These are phyloP conservation scores for Yponomeuta malinellus DNA, from an alignment of 2,888 invertebrate species.

Conservation along the genomic window DNA sequence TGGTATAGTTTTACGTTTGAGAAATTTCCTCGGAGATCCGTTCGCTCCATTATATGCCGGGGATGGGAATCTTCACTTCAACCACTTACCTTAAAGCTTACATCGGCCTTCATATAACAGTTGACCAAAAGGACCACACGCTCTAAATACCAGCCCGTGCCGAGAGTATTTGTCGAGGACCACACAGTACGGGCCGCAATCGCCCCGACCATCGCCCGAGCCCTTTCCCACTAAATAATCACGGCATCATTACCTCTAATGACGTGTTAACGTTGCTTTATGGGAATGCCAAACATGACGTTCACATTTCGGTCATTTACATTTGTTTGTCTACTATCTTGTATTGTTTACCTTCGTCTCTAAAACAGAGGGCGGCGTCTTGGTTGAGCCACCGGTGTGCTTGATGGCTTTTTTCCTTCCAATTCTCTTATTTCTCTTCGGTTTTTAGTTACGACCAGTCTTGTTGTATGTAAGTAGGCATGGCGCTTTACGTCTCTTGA, in stretches of 20 bases:
- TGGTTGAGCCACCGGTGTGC: constrained; percentile 53
- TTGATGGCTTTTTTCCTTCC: constrained; percentile 46
- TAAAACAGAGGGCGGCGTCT: constrained; percentile 74
- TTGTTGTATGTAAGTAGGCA: not conserved
- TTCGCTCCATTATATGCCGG: not conserved
- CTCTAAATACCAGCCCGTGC: constrained; percentile 3
- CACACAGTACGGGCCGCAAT: constrained; percentile 66
- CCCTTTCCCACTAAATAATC: constrained; percentile 6
- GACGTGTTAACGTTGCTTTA: constrained; percentile 75
- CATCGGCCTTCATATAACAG: not conserved
- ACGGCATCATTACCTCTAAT: constrained; percentile 43
- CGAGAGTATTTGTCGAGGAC: constrained; percentile 32
- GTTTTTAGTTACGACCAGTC: constrained; percentile 51
- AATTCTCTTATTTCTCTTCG: constrained; percentile 52
- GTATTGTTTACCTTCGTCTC: constrained; percentile 68
- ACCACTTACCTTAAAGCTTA: not conserved
- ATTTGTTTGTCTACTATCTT: constrained; percentile 73
- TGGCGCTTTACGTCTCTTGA: not conserved
- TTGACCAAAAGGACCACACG: constrained; percentile 7
- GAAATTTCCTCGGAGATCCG: no score
- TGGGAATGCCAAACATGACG: constrained; percentile 76
- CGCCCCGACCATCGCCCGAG: constrained; percentile 53
- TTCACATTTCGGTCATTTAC: constrained; percentile 75
- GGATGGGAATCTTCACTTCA: not conserved
- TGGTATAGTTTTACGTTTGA: no score